Evolutionary conservation across 2,888 invertebrate species (phyloP), one percentile per base, ranked within the genome.

Genomic region (Syrphus vitripennis): DNA sequence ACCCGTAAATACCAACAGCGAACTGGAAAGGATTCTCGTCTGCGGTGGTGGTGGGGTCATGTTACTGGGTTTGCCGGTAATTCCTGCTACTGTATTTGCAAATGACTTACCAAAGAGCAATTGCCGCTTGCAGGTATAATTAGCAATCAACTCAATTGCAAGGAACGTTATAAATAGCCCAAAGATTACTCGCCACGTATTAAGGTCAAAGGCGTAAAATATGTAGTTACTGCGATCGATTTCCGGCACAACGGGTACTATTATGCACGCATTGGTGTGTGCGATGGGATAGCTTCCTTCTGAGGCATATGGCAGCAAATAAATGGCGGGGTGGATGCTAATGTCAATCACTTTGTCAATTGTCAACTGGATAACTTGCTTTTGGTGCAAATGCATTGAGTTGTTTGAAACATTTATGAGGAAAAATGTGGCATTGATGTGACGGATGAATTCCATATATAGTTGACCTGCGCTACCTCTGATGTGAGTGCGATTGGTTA

Each of bases 261-360:
- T 82, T 10, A 89, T 55, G 63, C 89, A 88, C 4, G 80, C 74
- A 61, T 89, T 89, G 19, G 87, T 88, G 71, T 88, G 88, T 19
- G 87, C 78, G 10, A 89, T 88, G 12, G 89, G 88, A 81, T 88
- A 88, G 45, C 88, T 89, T 37, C 79, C 87, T 37, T 78, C 77
- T 6, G 70, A 79, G 9, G 75, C 21, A 6, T 55, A 72, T 1
- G 87, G 87, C 26, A 80, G 61, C 6, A 88, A 57, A 14, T 74
- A 84, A 6, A 87, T 87, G 45, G 50, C 75, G 3, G 88, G 87
- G 76, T 88, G 88, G 37, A 88, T 88, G 14, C 83, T 74, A 26
- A 89, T 80, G 24, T 89, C 88, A 42, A 89, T 88, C 4, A 31
- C 61, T 50, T 70, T 77, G 12, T 67, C 45, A 19, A 50, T 34